These are phyloP conservation scores for Poeciliopsis turneri DNA, from an alignment of 2,797 vertebrate genomes.

Conservation along the genomic window DNA sequence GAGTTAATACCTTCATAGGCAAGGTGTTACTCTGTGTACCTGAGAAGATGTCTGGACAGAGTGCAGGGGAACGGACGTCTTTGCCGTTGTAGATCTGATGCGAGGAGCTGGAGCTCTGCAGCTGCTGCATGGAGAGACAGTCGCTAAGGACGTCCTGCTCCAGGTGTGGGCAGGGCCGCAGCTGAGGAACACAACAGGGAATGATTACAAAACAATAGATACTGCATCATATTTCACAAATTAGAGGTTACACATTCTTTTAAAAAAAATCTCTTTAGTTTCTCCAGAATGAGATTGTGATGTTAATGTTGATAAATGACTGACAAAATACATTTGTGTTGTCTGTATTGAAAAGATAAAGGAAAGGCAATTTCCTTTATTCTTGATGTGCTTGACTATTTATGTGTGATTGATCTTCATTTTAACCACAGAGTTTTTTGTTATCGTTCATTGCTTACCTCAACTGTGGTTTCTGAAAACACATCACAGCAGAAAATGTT, in stretches of 20 bases:
- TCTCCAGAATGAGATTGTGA: conserved; percentile 48
- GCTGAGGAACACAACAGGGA: conserved; percentile 72
- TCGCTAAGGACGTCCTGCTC: conserved; percentile 89
- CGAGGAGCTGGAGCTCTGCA: conserved; percentile 82
- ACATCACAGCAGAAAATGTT: conserved; percentile 55
- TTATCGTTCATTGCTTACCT: conserved; percentile 53
- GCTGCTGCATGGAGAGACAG: conserved; percentile 90
- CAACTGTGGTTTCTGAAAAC: conserved; percentile 57
- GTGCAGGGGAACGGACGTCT: conserved; percentile 79
- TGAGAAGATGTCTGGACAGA: conserved; percentile 90
- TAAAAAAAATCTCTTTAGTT: conserved; percentile 29
- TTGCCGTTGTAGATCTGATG: conserved; percentile 88
- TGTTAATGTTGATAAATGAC: conserved; percentile 63
- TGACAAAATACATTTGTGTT: conserved; percentile 45
- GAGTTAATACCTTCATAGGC: neutral
- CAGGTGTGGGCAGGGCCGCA: conserved; percentile 86
- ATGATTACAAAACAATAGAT: conserved; percentile 32
- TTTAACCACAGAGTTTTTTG: conserved; percentile 60
- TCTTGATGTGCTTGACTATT: conserved; percentile 51
- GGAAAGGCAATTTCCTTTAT: conserved; percentile 42
- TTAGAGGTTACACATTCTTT: conserved; percentile 35
- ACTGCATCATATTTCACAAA: conserved; percentile 18
- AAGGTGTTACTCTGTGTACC: conserved; percentile 71
- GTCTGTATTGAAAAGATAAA: conserved; percentile 48
- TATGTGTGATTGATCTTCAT: conserved; percentile 44